Percentiles rank a stretch among this genome's conserved stretches.
Conservation (phyloP, 2,113 vertebrate genomes). For the Hystrix brachyura region DNA sequence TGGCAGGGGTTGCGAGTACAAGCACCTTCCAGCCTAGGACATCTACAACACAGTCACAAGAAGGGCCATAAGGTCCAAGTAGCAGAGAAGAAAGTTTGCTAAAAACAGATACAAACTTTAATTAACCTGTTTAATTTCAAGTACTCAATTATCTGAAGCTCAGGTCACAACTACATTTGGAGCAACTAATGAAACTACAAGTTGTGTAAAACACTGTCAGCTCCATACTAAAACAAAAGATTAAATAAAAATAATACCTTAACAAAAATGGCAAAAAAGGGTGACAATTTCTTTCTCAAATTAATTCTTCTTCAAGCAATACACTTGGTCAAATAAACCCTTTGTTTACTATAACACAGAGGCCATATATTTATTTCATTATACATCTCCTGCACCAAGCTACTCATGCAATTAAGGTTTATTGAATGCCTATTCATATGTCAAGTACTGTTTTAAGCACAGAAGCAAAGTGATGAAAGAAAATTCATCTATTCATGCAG, state of each 20-base stretch:
- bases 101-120: neutral
- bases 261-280: neutral
- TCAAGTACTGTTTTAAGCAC: neutral
- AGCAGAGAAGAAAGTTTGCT: neutral
- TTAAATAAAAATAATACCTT: neutral
- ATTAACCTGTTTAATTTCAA: neutral
- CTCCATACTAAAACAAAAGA: neutral
- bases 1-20: constrained; percentile 94
- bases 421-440: neutral
- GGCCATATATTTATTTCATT: neutral
- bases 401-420: neutral
- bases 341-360: neutral
- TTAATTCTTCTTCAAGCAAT: neutral
- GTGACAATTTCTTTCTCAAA: neutral
- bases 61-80: neutral
- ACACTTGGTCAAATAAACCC: neutral
- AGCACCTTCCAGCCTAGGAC: constrained; percentile 95
- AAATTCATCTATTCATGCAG: neutral
- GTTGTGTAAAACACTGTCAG: neutral
- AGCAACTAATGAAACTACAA: neutral
- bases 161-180: neutral
- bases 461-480: neutral
- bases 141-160: neutral
- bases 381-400: too few relatives aligned
- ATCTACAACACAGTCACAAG: constrained; percentile 89